Base-by-base conservation (phyloP, 2,797 vertebrate genomes). In the Vespertilio murinus region DNA sequence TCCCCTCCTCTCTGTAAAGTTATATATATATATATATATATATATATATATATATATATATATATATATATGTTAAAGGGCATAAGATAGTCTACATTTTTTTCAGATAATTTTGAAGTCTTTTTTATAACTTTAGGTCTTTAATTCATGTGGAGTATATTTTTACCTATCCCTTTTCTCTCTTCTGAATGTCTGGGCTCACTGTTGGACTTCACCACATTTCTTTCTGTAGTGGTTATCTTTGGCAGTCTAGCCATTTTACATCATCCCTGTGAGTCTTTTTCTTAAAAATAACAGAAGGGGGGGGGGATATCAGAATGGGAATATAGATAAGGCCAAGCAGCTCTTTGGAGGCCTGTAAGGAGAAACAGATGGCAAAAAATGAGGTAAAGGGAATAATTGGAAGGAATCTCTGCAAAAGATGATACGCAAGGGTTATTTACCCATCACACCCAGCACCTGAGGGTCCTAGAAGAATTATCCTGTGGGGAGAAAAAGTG, bases 71-170 rank as follows among this genome's bases (percentile, higher is more conserved):
- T n/a, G n/a, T n/a, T 22, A 56, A 54, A 78, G 13, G 30, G 73
- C 45, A 71, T 69, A 49, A 75, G 16, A 83, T 52, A 64, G 12
- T 69, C 18, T 75, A 6, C 70, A 30, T 70, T 84, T 91, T 91
- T 85, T 93, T 47, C 23, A 47, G 11, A 47, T 78, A 59, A 49
- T 93, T 93, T 91, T 38, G 16, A 73, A 71, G 13, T 70, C n/a
- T 40, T 13, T 95, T 85, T 86, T 56, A 96, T 56, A 86, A 59
- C 30, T 86, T 49, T 23, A 56, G 38, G 23, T 82, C 61, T 89
- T 81, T 86, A 45, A 83, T 33, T 86, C 40, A 52, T 14, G 40
- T 82, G 45, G 8, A 71, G 35, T 80, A 79, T 38, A 54, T 79
- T 79, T 92, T 75, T 54, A n/a, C 67, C 83, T n/a, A 16, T 77